phyloP scores from a whole-genome alignment of 2,797 vertebrate species.

The Ptychobarbus kaznakovi region DNA sequence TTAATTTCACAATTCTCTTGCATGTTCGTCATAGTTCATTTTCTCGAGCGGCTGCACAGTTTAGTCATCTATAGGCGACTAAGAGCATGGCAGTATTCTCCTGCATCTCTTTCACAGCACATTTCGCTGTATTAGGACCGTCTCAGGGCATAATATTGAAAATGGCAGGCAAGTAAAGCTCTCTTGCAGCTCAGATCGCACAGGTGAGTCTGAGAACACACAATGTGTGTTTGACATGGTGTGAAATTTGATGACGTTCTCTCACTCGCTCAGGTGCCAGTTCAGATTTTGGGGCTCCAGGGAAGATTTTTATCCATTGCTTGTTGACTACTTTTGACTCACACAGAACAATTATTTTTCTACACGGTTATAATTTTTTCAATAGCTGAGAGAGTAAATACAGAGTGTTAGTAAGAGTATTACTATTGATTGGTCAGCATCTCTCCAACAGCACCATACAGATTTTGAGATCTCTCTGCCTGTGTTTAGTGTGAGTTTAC shows the following conservation, averaged over 20 bases:
- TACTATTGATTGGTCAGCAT: background rate
- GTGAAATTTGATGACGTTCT: conserved; percentile 71
- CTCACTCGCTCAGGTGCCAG: conserved; percentile 60
- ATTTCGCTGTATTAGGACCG: conserved; percentile 72
- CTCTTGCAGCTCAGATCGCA: conserved; percentile 63
- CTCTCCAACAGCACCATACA: conserved; percentile 11
- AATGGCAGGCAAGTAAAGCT: conserved; percentile 66
- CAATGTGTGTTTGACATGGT: conserved; percentile 61
- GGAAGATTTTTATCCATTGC: conserved; percentile 56
- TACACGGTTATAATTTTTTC: conserved; percentile 25
- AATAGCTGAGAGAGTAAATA: background rate
- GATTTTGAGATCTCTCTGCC: background rate
- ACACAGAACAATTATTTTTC: conserved; percentile 26
- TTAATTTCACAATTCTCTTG: conserved; percentile 62
- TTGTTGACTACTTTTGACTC: conserved; percentile 58
- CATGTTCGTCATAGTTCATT: conserved; percentile 65
- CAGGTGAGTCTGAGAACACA: conserved; percentile 69
- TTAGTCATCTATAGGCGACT: conserved; percentile 65
- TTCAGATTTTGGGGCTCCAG: conserved; percentile 52
- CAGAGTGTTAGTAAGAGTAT: background rate
- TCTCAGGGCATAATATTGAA: conserved; percentile 71
- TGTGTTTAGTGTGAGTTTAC: background rate
- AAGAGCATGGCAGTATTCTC: conserved; percentile 66
- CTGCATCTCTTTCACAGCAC: conserved; percentile 72
- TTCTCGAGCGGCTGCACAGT: conserved; percentile 59